These are phyloP conservation scores for Andricus grossulariae DNA, from an alignment of 1,140 invertebrate genomes.

Conservation along the genomic window DNA sequence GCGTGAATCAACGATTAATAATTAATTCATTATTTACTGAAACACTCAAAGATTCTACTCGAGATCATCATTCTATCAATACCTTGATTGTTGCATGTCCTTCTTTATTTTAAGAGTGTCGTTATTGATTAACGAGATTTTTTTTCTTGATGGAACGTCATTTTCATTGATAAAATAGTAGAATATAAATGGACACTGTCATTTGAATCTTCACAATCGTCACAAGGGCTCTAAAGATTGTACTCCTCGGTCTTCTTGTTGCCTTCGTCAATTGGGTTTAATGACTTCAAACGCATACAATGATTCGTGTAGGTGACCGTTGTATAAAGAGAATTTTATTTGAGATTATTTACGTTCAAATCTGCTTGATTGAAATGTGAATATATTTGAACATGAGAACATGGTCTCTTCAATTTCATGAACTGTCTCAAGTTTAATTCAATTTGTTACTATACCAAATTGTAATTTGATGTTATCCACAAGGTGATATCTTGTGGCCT, in stretches of 20 bases:
- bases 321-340: too few relatives aligned
- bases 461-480: too few relatives aligned
- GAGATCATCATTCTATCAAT: not conserved
- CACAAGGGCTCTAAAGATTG: not conserved
- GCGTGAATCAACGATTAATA: too few relatives aligned
- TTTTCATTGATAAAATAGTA: not conserved
- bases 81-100: not conserved
- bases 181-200: not conserved
- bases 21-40: not conserved
- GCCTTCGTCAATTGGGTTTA: constrained; percentile 4
- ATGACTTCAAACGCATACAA: not conserved
- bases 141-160: not conserved
- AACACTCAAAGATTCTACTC: not conserved
- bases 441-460: too few relatives aligned
- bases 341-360: too few relatives aligned
- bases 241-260: not conserved
- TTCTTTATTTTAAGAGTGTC: not conserved
- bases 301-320: too few relatives aligned
- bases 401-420: too few relatives aligned
- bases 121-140: not conserved
- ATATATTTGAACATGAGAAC: too few relatives aligned
- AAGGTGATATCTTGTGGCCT: too few relatives aligned
- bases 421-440: too few relatives aligned
- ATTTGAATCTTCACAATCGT: not conserved
- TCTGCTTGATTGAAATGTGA: too few relatives aligned